A percentile compares a stretch with the other conserved stretches of the same genome.
These are phyloP conservation scores for Tetranychus truncatus DNA, from an alignment of 2,888 invertebrate species.

Conservation along the genomic window DNA sequence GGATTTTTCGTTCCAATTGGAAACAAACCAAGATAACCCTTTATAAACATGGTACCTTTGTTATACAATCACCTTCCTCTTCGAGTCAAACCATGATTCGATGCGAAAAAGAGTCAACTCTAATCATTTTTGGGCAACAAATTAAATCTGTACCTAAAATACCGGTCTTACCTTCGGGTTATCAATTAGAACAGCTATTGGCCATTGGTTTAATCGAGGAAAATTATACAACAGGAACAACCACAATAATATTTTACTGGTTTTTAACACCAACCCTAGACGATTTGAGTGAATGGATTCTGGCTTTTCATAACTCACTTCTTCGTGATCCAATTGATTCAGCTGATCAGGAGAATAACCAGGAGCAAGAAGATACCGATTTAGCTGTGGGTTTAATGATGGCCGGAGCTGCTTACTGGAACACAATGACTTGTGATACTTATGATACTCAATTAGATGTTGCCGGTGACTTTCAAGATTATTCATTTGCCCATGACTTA, in stretches of 20 bases:
- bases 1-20: constrained; percentile 11
- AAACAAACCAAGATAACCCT: constrained; percentile 3
- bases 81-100: background rate
- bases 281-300: constrained; percentile 6
- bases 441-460: background rate
- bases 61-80: constrained; percentile 2
- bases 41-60: background rate
- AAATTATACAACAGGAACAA: background rate
- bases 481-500: constrained; percentile 7
- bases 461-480: constrained; percentile 2
- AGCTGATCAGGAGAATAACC: background rate
- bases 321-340: background rate
- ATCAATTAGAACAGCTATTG: constrained; percentile 3
- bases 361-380: background rate
- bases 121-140: constrained; percentile 13
- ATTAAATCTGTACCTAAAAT: constrained; percentile 7
- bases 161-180: constrained; percentile 6
- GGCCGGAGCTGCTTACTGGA: constrained; percentile 3
- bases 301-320: constrained; percentile 8
- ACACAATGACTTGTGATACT: constrained; percentile 1
- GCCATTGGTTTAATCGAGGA: constrained; percentile 11
- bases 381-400: background rate
- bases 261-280: background rate
- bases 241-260: constrained; percentile 11
- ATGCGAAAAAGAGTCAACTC: constrained; percentile 6